These are phyloP conservation scores for Ischnura elegans DNA, from an alignment of 2,888 invertebrate species.

Conservation along the genomic window DNA sequence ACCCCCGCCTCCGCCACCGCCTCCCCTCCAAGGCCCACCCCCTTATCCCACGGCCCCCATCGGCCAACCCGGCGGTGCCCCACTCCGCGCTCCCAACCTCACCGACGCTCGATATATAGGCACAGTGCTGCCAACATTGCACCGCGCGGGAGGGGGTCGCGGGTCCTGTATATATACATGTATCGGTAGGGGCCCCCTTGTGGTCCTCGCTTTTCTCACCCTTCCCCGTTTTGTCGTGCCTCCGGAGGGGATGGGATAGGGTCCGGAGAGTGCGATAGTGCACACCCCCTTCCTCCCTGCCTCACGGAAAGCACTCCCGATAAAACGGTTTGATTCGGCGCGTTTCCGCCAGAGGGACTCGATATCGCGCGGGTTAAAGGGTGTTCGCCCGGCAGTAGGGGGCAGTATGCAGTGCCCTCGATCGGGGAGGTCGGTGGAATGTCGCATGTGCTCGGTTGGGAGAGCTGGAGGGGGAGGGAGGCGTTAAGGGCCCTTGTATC, in stretches of 20 bases:
- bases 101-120: conserved; percentile 65
- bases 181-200: neutral
- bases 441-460: neutral
- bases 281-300: neutral
- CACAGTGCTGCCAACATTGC: conserved; percentile 56
- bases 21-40: too few species aligned
- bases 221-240: neutral
- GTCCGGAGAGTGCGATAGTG: neutral
- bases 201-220: conserved; percentile 11
- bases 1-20: neutral
- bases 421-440: conserved; percentile 30
- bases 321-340: conserved; percentile 27
- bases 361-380: conserved; percentile 34
- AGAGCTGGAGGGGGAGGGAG: neutral
- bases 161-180: neutral
- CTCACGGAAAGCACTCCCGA: neutral
- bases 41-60: neutral
- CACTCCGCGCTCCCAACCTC: conserved; percentile 36
- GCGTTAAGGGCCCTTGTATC: too few species aligned
- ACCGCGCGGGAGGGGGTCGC: neutral
- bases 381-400: neutral
- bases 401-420: neutral
- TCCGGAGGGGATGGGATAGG: neutral
- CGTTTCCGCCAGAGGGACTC: conserved; percentile 35
- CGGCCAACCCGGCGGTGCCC: neutral